phyloP scores from a whole-genome alignment of 2,797 vertebrate genomes.

The Phataginus tetradactyla region DNA sequence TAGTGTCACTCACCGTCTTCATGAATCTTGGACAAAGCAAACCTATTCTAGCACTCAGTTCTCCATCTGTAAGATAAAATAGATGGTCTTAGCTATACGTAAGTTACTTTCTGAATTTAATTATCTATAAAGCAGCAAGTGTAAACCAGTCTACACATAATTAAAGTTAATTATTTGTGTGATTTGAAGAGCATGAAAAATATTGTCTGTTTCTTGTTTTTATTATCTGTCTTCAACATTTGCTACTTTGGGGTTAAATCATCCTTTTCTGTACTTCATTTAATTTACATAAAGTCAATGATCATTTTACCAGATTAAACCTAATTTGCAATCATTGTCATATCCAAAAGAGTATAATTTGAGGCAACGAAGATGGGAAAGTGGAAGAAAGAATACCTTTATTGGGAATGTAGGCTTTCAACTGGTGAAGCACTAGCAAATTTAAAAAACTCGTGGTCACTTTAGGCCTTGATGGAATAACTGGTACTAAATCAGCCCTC shows the following conservation, averaged over 20 bases:
- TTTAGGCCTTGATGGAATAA: not conserved
- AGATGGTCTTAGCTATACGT: not conserved
- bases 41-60: not conserved
- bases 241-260: not conserved
- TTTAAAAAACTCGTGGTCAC: not conserved
- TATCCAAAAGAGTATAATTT: not conserved
- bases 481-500: not conserved
- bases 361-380: not conserved
- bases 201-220: not conserved
- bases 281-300: not conserved
- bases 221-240: not conserved
- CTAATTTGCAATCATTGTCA: not conserved
- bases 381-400: not conserved
- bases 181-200: not conserved
- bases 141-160: not conserved
- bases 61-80: not conserved
- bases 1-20: not conserved
- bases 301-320: not conserved
- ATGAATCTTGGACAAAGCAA: not conserved
- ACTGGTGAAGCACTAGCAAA: not conserved
- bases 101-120: constrained; percentile 28
- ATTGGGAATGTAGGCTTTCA: not conserved
- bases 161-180: not conserved
- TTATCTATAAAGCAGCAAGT: not conserved
- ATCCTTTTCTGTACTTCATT: not conserved